Percentiles rank a stretch among this genome's conserved stretches.
These are phyloP conservation scores for Ctena decussata DNA, from an alignment of 2,888 invertebrate species.

Conservation along the genomic window DNA sequence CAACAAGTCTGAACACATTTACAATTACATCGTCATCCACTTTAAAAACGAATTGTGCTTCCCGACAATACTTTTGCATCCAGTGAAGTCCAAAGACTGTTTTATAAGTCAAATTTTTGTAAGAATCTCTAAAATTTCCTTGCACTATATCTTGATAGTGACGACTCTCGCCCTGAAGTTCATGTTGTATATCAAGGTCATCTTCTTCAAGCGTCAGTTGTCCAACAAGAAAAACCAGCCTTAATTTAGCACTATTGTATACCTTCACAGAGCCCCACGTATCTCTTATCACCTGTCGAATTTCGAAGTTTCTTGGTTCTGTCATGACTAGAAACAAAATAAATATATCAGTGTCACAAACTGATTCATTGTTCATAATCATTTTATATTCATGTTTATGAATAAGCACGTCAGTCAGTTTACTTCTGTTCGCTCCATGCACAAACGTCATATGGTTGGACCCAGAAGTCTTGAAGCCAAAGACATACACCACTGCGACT, in stretches of 20 bases:
- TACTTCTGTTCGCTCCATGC: not conserved
- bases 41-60: not conserved
- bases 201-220: not conserved
- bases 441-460: not conserved
- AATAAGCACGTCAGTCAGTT: not conserved
- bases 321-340: not conserved
- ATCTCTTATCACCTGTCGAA: not conserved
- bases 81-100: not conserved
- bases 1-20: not conserved
- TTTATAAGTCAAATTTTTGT: not conserved
- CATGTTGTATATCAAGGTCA: not conserved
- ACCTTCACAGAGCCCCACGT: not conserved
- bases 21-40: not conserved
- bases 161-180: not conserved
- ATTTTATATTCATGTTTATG: not conserved
- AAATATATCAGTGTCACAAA: not conserved
- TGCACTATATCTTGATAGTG: not conserved
- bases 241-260: not conserved
- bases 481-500: too few species aligned
- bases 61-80: not conserved
- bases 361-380: not conserved
- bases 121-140: not conserved
- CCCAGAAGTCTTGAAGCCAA: too few species aligned
- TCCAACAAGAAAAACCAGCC: not conserved
- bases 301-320: not conserved